phyloP scores from a whole-genome alignment of 2,888 invertebrate genomes.

The Mechanitis messenoides region DNA sequence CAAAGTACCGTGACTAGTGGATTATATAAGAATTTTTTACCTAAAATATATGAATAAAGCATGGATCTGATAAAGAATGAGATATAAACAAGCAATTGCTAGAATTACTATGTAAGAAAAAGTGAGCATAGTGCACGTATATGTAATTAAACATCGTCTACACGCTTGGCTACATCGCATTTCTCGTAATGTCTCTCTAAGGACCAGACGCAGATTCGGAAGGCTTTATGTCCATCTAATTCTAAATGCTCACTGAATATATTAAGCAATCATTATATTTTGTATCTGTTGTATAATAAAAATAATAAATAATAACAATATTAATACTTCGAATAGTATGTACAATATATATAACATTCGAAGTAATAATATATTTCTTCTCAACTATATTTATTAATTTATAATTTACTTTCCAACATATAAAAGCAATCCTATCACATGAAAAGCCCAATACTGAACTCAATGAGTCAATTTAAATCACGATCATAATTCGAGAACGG shows the following conservation, averaged over 20 bases:
- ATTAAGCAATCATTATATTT: neutral
- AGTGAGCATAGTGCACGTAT: conserved; percentile 1
- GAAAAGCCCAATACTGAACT: neutral
- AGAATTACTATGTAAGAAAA: neutral
- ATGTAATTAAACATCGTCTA: conserved; percentile 12
- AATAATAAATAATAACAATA: conserved; percentile 23
- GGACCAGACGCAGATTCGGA: too few species aligned
- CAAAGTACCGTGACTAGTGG: too few species aligned
- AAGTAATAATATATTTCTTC: too few species aligned
- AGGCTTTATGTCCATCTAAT: neutral
- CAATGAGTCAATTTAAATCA: neutral
- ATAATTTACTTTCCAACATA: too few species aligned
- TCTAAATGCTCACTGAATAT: conserved; percentile 20
- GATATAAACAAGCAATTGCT: neutral
- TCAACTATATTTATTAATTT: too few species aligned
- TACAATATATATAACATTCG: neutral
- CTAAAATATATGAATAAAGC: too few species aligned
- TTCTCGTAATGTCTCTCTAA: too few species aligned
- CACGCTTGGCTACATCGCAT: too few species aligned
- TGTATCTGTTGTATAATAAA: conserved; percentile 5
- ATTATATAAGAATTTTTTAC: too few species aligned
- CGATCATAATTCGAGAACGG: neutral
- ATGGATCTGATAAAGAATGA: too few species aligned
- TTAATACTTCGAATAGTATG: conserved; percentile 10
- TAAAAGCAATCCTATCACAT: too few species aligned